Evolutionary conservation across 1,140 invertebrate genomes (phyloP), one percentile per base, ranked within the genome.

Genomic region (Chlorops oryzae): DNA sequence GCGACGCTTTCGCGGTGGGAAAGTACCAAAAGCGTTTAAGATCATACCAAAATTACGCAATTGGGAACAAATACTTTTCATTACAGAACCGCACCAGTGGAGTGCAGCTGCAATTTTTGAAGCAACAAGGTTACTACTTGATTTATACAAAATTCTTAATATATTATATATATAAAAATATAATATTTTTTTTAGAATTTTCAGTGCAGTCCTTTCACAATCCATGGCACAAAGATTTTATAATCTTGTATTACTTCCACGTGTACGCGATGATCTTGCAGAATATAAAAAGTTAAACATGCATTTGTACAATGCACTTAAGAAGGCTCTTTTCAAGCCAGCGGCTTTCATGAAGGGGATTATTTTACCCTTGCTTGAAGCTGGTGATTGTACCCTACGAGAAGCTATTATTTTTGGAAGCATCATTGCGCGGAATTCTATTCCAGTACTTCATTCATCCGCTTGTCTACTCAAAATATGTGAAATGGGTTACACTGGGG

Each of bases 261-360:
- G 96, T 46, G 78, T 98, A 9, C 78, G 96, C 40, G 96, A 99
- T 75, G 96, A 99, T 73, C 85, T 99, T 44, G 82, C 81, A 12
- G 93, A 97, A 73, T 98, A 90, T 69, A 97, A 98, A 72, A 83
- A 88, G 73, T 74, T 99, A 1, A 99, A 99, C 75, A 96, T 94
- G 73, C 96, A 99, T 76, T 75, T 99, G 7, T 98, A 96, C 73
- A 88, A 92, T 79, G 93, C 96, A 5, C 61, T 99, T 13, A 81
- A 85, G 50, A 98, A 98, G 75, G 81, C 96, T 9, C 74, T 99
- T 0, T 99, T 91, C 71, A 99, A 99, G 70, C 95, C 96, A 37
- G 92, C 87, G 41, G 96, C 89, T n/a, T 99, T 99, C 63, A 98
- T 98, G 87, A 99, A 99, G 76, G 96, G 96, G 58, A 86, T 98